Base-by-base conservation (phyloP, 2,888 invertebrate species). In the Macrophya alboannulata region DNA sequence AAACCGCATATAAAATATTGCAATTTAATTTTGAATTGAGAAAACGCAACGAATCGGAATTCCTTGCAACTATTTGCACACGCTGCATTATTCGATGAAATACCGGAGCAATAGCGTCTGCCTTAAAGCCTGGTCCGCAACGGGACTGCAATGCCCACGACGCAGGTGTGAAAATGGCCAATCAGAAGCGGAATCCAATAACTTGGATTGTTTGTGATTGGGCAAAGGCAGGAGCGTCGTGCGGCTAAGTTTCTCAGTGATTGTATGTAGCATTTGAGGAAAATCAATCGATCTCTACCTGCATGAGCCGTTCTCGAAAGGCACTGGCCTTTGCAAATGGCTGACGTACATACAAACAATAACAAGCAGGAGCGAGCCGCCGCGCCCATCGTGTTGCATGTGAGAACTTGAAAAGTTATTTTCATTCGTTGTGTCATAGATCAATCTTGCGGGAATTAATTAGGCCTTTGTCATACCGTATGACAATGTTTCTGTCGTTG, bases 321-420 rank as follows among this genome's bases (percentile, higher is more conserved):
- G 8, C 4, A 65, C 0, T 37, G 25, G 31, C 65, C 2, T 8
- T 40, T 51, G 81, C 81, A 81, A 81, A 81, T 81, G 81, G 81
- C 81, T 31, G 81, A 59, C 76, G 76, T 43, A n/a, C 37, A 37
- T 68, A 37, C 31, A 68, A 68, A 68, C 72, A 81, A 81, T 25
- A 81, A 62, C 81, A 81, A 81, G 40, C 51, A 76, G n/a, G 4
- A 37, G 10, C 17, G 81, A 21, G 6, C 15, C 81, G 21, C 81
- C 81, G 81, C 81, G 62, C 81, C 81, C 81, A 81, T 81, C 17
- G 62, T 43, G 25, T n/a, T 43, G 8, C 37, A 51, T 55, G 55
- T 37, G 15, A 55, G 55, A 43, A 21, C 9, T 15, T 0, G 1
- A 74, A 45, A 17, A 74, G 51, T 77, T 25, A 77, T 48, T 77